Conservation (phyloP, 1,140 invertebrate species). For the Acromyrmex heyeri region DNA sequence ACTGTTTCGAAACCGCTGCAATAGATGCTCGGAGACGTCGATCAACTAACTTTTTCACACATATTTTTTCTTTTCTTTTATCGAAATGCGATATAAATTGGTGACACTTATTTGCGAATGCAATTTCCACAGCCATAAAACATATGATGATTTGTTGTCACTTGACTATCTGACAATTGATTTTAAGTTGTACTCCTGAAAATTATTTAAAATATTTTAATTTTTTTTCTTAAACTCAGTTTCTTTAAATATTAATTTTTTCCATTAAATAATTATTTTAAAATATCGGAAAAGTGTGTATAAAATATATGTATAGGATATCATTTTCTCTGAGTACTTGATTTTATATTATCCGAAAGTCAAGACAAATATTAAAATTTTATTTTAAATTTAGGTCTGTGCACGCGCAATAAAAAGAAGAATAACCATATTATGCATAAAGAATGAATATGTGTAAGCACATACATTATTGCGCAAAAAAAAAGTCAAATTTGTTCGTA, state of each 20-base stretch:
- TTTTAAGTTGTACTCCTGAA: not conserved
- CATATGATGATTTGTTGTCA: not conserved
- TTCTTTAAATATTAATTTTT: not conserved
- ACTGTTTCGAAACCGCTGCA: conserved; percentile 17
- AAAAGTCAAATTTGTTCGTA: conserved; percentile 8
- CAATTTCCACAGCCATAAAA: not conserved
- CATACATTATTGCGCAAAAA: not conserved
- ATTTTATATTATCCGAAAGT: not conserved
- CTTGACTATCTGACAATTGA: not conserved
- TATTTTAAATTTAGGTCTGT: conserved; percentile 16
- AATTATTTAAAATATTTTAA: not conserved
- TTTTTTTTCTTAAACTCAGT: not conserved
- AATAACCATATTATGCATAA: not conserved
- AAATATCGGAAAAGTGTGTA: not conserved
- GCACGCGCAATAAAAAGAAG: not conserved
- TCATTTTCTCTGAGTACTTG: not conserved
- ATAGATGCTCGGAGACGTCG: not conserved
- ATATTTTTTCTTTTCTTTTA: not conserved
- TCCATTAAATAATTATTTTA: conserved; percentile 5
- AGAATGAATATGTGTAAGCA: not conserved
- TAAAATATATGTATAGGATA: not conserved
- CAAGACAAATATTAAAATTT: not conserved
- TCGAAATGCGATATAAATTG: conserved; percentile 5
- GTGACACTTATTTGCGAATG: not conserved
- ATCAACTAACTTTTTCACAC: conserved; percentile 1